phyloP scores from a whole-genome alignment of 1,140 invertebrate species.

The Mya arenaria region DNA sequence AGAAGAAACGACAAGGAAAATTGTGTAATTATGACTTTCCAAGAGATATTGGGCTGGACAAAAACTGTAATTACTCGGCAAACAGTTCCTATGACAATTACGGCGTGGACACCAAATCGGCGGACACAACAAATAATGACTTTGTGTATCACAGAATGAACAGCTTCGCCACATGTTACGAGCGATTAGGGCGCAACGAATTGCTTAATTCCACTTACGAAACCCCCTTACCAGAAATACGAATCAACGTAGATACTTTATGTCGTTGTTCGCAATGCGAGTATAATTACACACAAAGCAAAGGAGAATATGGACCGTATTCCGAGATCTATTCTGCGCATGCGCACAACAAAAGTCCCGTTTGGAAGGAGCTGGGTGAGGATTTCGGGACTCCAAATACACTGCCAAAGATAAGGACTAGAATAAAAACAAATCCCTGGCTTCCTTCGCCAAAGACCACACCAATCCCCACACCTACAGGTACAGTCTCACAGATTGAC shows the following conservation, averaged over 20 bases:
- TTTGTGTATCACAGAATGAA: background rate
- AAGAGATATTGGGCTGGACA: slow-evolving; percentile 33
- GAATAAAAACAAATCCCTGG: slow-evolving; percentile 93
- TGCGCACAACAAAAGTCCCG: background rate
- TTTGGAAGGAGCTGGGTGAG: background rate
- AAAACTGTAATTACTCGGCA: slow-evolving; percentile 38
- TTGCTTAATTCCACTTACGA: background rate
- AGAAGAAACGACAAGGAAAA: slow-evolving; percentile 42
- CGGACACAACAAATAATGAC: too few relatives aligned
- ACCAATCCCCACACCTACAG: slow-evolving; percentile 43
- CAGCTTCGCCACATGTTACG: background rate
- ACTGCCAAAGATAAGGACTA: slow-evolving; percentile 82
- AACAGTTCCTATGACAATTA: slow-evolving; percentile 43
- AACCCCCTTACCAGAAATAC: too few relatives aligned
- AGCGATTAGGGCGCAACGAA: background rate
- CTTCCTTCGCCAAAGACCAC: slow-evolving; percentile 79
- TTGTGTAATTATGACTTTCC: slow-evolving; percentile 23
- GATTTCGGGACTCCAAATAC: slow-evolving; percentile 23
- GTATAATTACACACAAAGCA: too few relatives aligned
- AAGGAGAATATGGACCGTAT: too few relatives aligned
- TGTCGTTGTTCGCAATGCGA: too few relatives aligned
- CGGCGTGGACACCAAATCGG: background rate
- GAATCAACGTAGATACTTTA: background rate
- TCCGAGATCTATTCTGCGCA: background rate
- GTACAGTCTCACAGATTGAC: background rate